Base-by-base conservation (phyloP, 2,113 vertebrate genomes). In the Beaufortia kweichowensis region DNA sequence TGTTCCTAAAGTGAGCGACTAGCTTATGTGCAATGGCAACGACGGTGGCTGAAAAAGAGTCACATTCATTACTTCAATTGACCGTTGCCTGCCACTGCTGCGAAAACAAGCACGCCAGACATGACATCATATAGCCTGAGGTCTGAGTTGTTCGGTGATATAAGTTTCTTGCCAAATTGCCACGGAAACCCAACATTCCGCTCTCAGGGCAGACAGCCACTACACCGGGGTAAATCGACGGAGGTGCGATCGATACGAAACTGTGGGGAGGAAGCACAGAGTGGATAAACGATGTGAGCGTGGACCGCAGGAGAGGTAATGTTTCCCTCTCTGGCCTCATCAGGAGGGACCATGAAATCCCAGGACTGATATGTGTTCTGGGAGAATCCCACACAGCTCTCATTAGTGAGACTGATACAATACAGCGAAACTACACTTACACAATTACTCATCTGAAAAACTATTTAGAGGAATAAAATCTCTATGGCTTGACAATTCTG, bases 51-150 rank as follows among this genome's bases (percentile, higher is more conserved):
- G 14, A 73, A 84, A 78, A 71, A 77, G 35, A 59, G 63, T 43
- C 7, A 12, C 69, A 76, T 67, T 82, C 75, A 77, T 76, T 26
- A 78, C 62, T 83, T 69, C 59, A 71, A 68, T 72, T 65, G 70
- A 70, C 80, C 56, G 26, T 68, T 57, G 71, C 73, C 64, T 33
- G 53, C 60, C 67, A 66, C 75, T 33, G 29, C 62, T 23, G 67
- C 9, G 33, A 78, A 83, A 81, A 76, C 64, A 75, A 60, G 15
- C 15, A 63, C 31, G 10, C 75, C 65, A 81, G 82, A 82, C 57
- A 5, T 76, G 72, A 85, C 82, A 84, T 81, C 62, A 79, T 63
- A 64, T 71, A 66, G 46, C 21, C 11, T 9, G n/a, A 76, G 62
- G 68, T 83, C 73, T 46, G 50, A 71, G 56, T 43, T 57, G 17